A percentile compares a stretch with the other conserved stretches of the same genome.
Conservation (phyloP, 2,888 invertebrate species). For the Aplocera efformata region DNA sequence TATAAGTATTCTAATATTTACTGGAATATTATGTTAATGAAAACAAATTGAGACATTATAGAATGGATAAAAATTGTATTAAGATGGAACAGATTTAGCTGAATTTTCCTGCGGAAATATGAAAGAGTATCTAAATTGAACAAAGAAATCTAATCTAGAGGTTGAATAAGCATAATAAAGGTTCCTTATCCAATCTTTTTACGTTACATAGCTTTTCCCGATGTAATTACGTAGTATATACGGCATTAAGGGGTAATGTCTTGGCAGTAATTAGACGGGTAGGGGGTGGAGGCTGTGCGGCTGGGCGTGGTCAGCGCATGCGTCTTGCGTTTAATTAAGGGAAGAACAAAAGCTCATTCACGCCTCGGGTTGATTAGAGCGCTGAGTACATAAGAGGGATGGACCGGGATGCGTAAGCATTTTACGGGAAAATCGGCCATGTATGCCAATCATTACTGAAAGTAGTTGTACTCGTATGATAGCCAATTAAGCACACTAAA, state of each 20-base stretch:
- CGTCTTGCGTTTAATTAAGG: constrained; percentile 69
- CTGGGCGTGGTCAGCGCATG: constrained; percentile 76
- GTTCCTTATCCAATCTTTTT: constrained; percentile 1
- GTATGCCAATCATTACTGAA: too few relatives aligned
- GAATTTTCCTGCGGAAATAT: too few relatives aligned
- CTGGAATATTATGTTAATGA: too few relatives aligned
- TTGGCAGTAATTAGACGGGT: constrained; percentile 71
- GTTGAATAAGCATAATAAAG: background rate
- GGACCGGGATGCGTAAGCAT: constrained; percentile 20
- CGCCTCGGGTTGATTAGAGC: constrained; percentile 71
- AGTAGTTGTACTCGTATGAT: too few relatives aligned
- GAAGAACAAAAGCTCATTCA: constrained; percentile 68
- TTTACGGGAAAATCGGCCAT: constrained; percentile 35
- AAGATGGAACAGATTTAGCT: too few relatives aligned
- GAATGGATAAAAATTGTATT: too few relatives aligned
- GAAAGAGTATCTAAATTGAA: background rate
- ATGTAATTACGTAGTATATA: constrained; percentile 49
- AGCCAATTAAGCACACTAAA: too few relatives aligned
- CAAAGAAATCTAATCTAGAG: constrained; percentile 16
- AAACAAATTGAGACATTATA: too few relatives aligned
- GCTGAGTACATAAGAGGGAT: constrained; percentile 26
- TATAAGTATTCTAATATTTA: too few relatives aligned
- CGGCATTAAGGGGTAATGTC: constrained; percentile 75
- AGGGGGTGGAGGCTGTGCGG: constrained; percentile 66
- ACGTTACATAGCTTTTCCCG: constrained; percentile 9